A percentile compares a stretch with the other conserved stretches of the same genome.
phyloP scores from a whole-genome alignment of 2,113 vertebrate genomes.

The Periophthalmus modestus region DNA sequence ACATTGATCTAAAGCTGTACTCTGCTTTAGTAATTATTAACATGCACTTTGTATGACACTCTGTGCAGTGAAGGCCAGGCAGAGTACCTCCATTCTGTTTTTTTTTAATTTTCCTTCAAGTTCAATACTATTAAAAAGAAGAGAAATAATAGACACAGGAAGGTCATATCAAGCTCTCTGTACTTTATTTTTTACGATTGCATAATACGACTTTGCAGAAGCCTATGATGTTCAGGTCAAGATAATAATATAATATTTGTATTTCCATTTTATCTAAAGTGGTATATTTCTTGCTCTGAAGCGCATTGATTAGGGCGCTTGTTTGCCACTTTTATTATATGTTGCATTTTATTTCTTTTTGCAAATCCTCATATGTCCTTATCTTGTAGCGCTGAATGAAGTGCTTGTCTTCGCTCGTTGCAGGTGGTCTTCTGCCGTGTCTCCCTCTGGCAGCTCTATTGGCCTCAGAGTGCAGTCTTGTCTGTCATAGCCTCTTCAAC shows the following conservation, averaged over 20 bases:
- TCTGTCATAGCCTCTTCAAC: conserved; percentile 19
- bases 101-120: too few species aligned
- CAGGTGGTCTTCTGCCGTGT: conserved; percentile 34
- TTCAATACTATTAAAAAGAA: not conserved
- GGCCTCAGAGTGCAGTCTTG: conserved; percentile 19
- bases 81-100: too few species aligned
- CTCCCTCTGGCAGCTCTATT: conserved; percentile 36
- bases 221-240: too few species aligned
- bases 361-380: conserved; percentile 2
- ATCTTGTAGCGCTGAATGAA: conserved; percentile 28
- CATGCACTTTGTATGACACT: conserved; percentile 23
- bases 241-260: too few species aligned
- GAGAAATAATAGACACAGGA: not conserved
- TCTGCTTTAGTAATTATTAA: conserved; percentile 51
- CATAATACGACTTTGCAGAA: too few species aligned
- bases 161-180: too few species aligned
- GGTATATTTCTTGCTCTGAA: too few species aligned
- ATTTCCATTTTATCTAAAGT: too few species aligned
- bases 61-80: not conserved
- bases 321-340: not conserved
- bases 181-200: too few species aligned
- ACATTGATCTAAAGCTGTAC: conserved; percentile 6
- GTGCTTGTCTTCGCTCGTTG: conserved; percentile 13
- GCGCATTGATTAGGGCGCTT: too few species aligned
- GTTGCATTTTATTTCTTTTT: not conserved